phyloP scores from a whole-genome alignment of 2,113 vertebrate genomes.

The Aegotheles bennettii region DNA sequence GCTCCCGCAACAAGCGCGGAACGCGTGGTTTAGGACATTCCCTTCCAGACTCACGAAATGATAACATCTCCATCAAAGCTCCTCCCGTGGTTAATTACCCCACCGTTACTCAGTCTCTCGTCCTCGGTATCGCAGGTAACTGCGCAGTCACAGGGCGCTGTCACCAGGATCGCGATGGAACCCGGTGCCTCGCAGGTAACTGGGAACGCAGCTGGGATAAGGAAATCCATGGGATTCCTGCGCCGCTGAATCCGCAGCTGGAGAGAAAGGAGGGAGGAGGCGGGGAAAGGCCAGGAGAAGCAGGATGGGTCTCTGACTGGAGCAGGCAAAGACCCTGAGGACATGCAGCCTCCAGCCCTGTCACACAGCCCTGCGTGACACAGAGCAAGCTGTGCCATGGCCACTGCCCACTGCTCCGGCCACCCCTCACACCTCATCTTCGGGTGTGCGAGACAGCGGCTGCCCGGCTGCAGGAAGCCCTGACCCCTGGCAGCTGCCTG shows the following conservation, averaged over 20 bases:
- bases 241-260: too few relatives aligned
- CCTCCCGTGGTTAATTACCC: not conserved
- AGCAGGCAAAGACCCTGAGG: rapidly evolving
- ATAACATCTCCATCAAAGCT: not conserved
- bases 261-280: not conserved
- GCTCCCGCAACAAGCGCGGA: not conserved
- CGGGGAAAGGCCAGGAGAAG: not conserved
- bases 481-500: rapidly evolving
- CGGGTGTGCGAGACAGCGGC: rapidly evolving
- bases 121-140: not conserved
- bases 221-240: not conserved
- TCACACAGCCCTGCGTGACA: not conserved
- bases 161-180: not conserved
- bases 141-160: rapidly evolving
- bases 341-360: rapidly evolving
- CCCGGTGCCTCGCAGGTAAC: not conserved
- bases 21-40: not conserved
- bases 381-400: rapidly evolving
- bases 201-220: not conserved
- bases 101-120: not conserved
- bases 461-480: not conserved
- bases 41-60: rapidly evolving
- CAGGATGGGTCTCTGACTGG: rapidly evolving
- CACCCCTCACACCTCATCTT: rapidly evolving
- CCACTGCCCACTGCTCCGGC: rapidly evolving